Percentiles rank a stretch among this genome's conserved stretches.
Conservation (phyloP, 2,113 vertebrate species). For the Tenrec ecaudatus region DNA sequence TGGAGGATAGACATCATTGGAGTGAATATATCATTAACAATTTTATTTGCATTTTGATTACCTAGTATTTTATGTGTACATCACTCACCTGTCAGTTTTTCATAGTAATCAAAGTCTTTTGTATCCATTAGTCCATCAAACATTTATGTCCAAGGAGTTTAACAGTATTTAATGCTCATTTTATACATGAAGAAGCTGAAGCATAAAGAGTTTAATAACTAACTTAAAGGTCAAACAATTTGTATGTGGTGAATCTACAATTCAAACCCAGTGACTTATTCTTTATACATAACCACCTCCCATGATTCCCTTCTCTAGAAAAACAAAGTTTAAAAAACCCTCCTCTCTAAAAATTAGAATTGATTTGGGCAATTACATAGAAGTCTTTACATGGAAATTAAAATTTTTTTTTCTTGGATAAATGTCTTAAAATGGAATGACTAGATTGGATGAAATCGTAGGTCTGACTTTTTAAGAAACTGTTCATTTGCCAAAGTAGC, state of each 20-base stretch:
- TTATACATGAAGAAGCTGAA: conserved; percentile 19
- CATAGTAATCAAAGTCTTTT: background rate
- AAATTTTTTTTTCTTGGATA: background rate
- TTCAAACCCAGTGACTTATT: background rate
- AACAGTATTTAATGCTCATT: background rate
- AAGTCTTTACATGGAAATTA: background rate
- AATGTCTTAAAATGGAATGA: background rate
- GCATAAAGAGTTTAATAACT: background rate
- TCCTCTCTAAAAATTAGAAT: background rate
- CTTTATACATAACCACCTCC: background rate
- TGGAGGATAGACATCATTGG: background rate
- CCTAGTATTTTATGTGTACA: background rate
- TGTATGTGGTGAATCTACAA: background rate
- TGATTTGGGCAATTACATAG: background rate
- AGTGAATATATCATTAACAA: background rate
- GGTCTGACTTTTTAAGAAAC: background rate
- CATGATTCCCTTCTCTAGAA: background rate
- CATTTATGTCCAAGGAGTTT: background rate
- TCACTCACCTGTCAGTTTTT: too few relatives aligned
- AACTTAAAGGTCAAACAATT: background rate
- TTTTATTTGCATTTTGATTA: background rate
- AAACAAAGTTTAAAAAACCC: background rate
- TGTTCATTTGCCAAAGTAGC: background rate
- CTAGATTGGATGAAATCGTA: background rate
- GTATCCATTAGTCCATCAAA: background rate